Conservation (phyloP, 2,113 vertebrate genomes). For the Rafetus swinhoei region DNA sequence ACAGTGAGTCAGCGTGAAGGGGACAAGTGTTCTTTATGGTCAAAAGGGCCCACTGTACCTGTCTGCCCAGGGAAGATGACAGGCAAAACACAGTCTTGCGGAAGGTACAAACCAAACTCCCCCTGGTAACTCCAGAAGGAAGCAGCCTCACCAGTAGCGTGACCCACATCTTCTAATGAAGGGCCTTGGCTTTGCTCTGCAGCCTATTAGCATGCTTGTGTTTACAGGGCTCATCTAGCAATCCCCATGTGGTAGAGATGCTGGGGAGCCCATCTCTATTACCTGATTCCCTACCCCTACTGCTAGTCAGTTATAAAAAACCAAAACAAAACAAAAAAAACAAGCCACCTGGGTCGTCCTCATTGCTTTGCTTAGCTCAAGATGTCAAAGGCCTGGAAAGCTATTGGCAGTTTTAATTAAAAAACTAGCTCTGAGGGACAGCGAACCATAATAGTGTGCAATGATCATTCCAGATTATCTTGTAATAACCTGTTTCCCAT, state of each 20-base stretch:
- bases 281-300: neutral
- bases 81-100: neutral
- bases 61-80: neutral
- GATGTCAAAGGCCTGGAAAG: conserved; percentile 34
- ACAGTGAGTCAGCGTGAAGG: neutral
- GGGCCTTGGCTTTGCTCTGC: neutral
- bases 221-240: neutral
- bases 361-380: conserved; percentile 20
- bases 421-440: conserved; percentile 23
- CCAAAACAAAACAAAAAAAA: neutral
- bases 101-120: neutral
- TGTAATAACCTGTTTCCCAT: conserved; percentile 42
- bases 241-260: neutral
- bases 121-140: neutral
- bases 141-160: neutral
- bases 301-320: neutral
- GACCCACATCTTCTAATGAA: neutral
- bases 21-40: neutral
- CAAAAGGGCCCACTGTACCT: accelerated
- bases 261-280: neutral
- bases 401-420: conserved; percentile 56
- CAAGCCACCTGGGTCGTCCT: neutral
- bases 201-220: accelerated
- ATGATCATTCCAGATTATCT: conserved; percentile 24
- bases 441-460: neutral